Base-by-base conservation (phyloP, 2,113 vertebrate genomes). In the Gambusia affinis region DNA sequence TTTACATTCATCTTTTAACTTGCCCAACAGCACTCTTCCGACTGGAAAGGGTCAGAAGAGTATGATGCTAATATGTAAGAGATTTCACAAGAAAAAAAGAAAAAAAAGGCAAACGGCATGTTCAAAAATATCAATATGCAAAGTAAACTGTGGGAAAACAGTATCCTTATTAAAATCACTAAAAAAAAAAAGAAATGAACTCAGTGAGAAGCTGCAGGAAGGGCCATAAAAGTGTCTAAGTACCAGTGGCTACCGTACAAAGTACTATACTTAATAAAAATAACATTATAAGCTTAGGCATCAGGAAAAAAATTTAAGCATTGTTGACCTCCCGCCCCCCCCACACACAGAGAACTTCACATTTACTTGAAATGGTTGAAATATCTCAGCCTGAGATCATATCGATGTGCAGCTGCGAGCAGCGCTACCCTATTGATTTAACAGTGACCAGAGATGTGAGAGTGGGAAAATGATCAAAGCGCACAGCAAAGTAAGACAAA, bases 381-480 rank as follows among this genome's bases (percentile, higher is more conserved):
- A 76, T 62, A 60, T 76, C 51, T 66, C 64, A 27, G 64, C 57
- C 57, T 76, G 82, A 81, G 75, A 76, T 15, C 24, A 60, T 81
- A 80, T 81, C 77, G 84, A 88, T 54, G 65, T 31, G 4, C 35
- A 28, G 60, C 74, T 72, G 62, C 81, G 80, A 78, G 76, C 63
- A 80, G 61, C 8, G 10, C 72, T 81, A 28, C 31, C 2, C 17
- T 70, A 87, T 83, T 0, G 73, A 89, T 90, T 79, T 29, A 79
- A 78, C 62, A 65, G 60, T 22, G 64, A 37, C 79, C 7, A 61
- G 51, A 61, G 78, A 64, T 74, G 60, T 75, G 70, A 68, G 76
- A 73, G 42, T 22, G 79, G 71, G 29, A 81, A 72, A 84, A 81
- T 71, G 73, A 91, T 84, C 84, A 84, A 72, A 83, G 78, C 80